Base-by-base conservation (phyloP, 2,888 invertebrate genomes). In the Rhingia campestris region DNA sequence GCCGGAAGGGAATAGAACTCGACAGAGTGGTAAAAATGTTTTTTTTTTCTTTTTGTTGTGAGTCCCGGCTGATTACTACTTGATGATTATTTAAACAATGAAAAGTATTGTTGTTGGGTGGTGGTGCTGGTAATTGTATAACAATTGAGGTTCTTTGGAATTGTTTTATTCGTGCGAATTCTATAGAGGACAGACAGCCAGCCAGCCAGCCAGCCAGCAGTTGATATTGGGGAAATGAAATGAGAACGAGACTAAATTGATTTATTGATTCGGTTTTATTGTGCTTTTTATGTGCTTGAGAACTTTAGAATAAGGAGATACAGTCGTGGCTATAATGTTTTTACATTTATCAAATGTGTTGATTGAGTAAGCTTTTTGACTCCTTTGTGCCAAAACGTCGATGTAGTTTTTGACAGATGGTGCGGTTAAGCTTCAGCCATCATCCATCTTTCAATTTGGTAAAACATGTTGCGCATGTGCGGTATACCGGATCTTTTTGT, bases 11-110 rank as follows among this genome's bases (percentile, higher is more conserved):
- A 0, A 37, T 32, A 7, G 45, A 33, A 45, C 30, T 35, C 1
- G 43, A 33, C 6, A 12, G 45, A 47, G 35, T 43, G 33, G 22
- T 45, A 45, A 39, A 64, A 56, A 41, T 64, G 22, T 74, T 49
- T 56, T 74, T 22, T 22, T 22, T 22, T 22, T 22, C 2, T 22
- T 22, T 22, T 22, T 22, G 1, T 22, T 22, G 22, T 54, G 33
- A 64, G 63, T 64, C 33, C 37, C 64, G 47, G 14, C 43, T 74
- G 74, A 64, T 74, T 74, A 41, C 10, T 12, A 37, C 22, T 64
- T 54, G 64, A 64, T 47, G 74, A 74, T 74, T 56, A 33, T 39
- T 64, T 64, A 54, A 74, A 74, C 56, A 64, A 74, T 63, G 74
- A 33, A 7, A 6, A 35, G 5, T 54, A 10, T 43, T 67, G 14